phyloP scores from a whole-genome alignment of 2,888 invertebrate genomes.

The Metellina segmentata region DNA sequence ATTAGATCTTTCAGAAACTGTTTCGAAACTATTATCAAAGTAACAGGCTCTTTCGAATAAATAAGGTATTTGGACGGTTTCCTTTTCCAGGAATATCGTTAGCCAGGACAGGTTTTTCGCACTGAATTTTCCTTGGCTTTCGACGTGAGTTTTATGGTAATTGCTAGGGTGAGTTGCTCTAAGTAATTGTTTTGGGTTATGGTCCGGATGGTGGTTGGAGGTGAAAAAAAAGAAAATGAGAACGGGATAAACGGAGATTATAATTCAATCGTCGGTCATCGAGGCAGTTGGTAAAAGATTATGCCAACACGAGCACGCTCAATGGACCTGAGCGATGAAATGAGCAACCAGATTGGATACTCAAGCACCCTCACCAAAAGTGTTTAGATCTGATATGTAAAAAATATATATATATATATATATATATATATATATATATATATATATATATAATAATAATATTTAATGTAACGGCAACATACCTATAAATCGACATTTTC shows the following conservation, averaged over 20 bases:
- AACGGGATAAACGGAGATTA: not conserved
- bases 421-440: too few species aligned
- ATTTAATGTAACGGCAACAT: too few species aligned
- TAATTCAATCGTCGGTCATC: not conserved
- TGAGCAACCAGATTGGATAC: not conserved
- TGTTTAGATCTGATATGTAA: too few species aligned
- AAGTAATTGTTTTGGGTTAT: constrained; percentile 29
- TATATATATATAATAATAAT: too few species aligned
- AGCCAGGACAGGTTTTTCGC: constrained; percentile 45
- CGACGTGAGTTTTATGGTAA: constrained; percentile 56
- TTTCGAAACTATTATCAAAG: constrained; percentile 56
- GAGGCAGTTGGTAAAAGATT: not conserved
- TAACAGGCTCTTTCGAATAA: constrained; percentile 52
- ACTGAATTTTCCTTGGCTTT: constrained; percentile 48
- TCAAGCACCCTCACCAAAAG: not conserved
- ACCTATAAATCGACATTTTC: too few species aligned
- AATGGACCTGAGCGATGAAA: not conserved
- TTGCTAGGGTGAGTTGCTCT: constrained; percentile 56
- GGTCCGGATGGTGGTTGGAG: not conserved
- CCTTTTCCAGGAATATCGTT: constrained; percentile 52
- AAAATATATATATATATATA: too few species aligned
- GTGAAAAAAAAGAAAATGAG: not conserved
- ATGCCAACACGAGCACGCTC: not conserved
- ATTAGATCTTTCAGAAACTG: constrained; percentile 65
- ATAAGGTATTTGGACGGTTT: constrained; percentile 43